Percentiles rank a stretch among this genome's conserved stretches.
phyloP scores from a whole-genome alignment of 2,113 vertebrate genomes.

The Larimichthys polyactis region DNA sequence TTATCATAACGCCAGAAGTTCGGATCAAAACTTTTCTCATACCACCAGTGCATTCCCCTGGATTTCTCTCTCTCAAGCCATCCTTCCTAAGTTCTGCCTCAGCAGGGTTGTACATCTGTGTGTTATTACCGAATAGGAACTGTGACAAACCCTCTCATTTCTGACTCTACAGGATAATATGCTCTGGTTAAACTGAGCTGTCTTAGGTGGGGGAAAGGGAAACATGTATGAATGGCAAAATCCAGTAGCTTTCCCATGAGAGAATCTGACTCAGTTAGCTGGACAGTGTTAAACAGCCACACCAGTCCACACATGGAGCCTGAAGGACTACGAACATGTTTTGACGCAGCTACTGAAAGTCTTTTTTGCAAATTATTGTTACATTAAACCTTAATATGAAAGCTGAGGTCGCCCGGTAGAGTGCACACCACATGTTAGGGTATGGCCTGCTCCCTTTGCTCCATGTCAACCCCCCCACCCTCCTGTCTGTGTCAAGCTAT shows the following conservation, averaged over 20 bases:
- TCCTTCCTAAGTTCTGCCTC: conserved; percentile 27
- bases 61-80: conserved; percentile 14
- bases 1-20: conserved; percentile 31
- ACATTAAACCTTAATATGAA: not conserved
- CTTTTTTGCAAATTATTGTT: not conserved
- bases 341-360: not conserved
- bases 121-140: conserved; percentile 58
- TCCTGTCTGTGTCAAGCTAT: no score
- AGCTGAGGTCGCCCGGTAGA: not conserved
- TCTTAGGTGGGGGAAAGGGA: conserved; percentile 1
- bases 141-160: conserved; percentile 47
- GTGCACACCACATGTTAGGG: no score
- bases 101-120: conserved; percentile 61
- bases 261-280: conserved; percentile 43
- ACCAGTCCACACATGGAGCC: not conserved
- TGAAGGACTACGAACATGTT: not conserved
- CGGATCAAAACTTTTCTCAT: conserved; percentile 44
- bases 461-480: no score
- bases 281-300: conserved; percentile 10
- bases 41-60: conserved; percentile 28
- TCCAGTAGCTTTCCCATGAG: conserved; percentile 36
- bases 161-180: conserved; percentile 27
- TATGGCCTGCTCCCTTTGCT: no score
- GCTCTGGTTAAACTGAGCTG: conserved; percentile 42
- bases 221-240: conserved; percentile 47